Evolutionary conservation across 2,888 invertebrate genomes (phyloP), one percentile per base, ranked within the genome.

Genomic region (Melieria crassipennis): DNA sequence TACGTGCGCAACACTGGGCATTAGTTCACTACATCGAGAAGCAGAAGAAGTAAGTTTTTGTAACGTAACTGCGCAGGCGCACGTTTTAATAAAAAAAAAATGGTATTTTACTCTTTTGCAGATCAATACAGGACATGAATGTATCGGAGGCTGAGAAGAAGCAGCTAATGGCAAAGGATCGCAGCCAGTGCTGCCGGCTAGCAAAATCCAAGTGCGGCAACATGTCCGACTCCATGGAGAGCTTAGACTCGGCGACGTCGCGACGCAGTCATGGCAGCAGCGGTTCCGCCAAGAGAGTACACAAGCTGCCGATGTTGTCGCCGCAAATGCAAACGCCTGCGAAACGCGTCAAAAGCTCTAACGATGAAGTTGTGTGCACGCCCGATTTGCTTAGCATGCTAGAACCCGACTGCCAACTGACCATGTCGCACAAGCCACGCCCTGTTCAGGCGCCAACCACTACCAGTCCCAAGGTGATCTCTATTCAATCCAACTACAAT

Each of bases 1-100:
- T 91, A 16, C 88, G 93, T 48, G 91, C 92, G n/a, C 86, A 90
- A 48, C 92, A 92, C 80, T 91, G 92, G 89, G 93, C 93, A 55
- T 87, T 93, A 7, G 87, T 91, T 74, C 91, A 92, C 72, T 93
- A 91, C 82, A 91, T 91, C 75, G 89, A 90, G 76, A 87, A 90
- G 60, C 91, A 91, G 80, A 90, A 85, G 56, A 82, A 78, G 86
- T 86, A 71, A 80, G 81, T 80, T 5, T 5, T 13, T 46, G 1
- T 9, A 9, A 47, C 30, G 47, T 16, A 30, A 47, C 6, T 9
- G 4, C 10, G 4, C 5, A 5, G 3, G 16, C 6, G 4, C 7
- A 48, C 30, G 13, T 60, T 7, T 16, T 48, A 47, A 48, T 16
- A 10, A 30, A 30, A 30, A 16, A 16, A 10, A 16, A 57, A 4